These are phyloP conservation scores for Cyphomyrmex costatus DNA, from an alignment of 1,140 invertebrate species.

Conservation along the genomic window DNA sequence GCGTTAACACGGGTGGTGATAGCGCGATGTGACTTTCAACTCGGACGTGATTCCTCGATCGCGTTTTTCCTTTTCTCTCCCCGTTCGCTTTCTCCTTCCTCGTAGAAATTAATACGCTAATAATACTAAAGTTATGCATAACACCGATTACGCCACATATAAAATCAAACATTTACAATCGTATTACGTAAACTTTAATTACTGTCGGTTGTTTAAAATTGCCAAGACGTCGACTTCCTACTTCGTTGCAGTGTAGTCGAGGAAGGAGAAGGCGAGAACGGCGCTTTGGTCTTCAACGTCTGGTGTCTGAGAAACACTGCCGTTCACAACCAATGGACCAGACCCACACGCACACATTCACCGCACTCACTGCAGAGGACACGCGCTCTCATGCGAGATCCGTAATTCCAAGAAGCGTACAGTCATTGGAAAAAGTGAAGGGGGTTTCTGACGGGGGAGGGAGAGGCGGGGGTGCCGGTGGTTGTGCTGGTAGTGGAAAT, in stretches of 20 bases:
- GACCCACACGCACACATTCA: slow-evolving; percentile 59
- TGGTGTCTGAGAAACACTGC: slow-evolving; percentile 77
- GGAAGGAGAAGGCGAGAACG: slow-evolving; percentile 26
- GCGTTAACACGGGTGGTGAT: slow-evolving; percentile 71
- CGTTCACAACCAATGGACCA: slow-evolving; percentile 77
- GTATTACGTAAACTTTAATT: not conserved
- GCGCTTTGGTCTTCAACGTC: slow-evolving; percentile 22
- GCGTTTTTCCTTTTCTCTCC: not conserved
- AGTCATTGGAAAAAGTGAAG: slow-evolving; percentile 83
- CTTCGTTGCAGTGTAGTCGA: not conserved
- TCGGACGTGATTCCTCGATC: not conserved
- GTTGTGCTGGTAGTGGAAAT: slow-evolving; percentile 72
- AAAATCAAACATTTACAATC: slow-evolving; percentile 7
- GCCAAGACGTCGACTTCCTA: not conserved
- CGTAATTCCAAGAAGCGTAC: slow-evolving; percentile 85
- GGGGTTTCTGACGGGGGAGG: slow-evolving; percentile 33
- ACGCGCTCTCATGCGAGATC: slow-evolving; percentile 74
- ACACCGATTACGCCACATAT: not conserved
- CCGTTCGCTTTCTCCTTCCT: not conserved
- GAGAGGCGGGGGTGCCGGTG: slow-evolving; percentile 33
- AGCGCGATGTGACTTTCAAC: slow-evolving; percentile 75
- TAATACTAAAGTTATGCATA: not conserved
- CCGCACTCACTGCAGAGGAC: slow-evolving; percentile 37
- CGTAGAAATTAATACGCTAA: not conserved
- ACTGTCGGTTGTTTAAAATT: not conserved